Base-by-base conservation (phyloP, 2,888 invertebrate genomes). In the Saturnia pavonia region DNA sequence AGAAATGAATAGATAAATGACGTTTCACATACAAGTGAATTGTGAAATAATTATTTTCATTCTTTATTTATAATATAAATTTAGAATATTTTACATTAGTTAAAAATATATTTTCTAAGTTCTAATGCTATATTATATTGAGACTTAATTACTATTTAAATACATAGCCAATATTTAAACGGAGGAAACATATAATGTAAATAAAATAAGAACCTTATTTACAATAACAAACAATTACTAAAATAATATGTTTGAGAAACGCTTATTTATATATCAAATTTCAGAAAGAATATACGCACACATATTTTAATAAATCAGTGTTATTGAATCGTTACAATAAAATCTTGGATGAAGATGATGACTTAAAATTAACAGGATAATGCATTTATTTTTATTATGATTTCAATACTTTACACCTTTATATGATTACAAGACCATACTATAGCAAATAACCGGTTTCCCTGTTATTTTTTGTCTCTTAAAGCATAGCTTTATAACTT, bases 1-100 rank as follows among this genome's bases (percentile, higher is more conserved):
- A 27, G 19, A 27, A 69, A n/a, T 34, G 19, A 34, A 69, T 69
- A 69, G n/a, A 48, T 45, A 34, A 69, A 69, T 63, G 19, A 45
- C 3, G n/a, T n/a, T 63, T 43, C 8, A 0, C 2, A 19, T 48
- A 63, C 19, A 14, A 67, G 11, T 45, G 22, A 11, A 22, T 11
- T 2, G 22, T 60, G 2, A 19, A 27, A 12, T 27, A 22, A 14
- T 14, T 60, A 60, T 60, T 14, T 27, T 60, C 11, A 27, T 27
- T 16, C 1, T 27, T 60, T 60, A 60, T 25, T 57, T 60, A 27
- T 27, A 12, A 60, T 22, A 11, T 54, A 51, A n/a, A n/a, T n/a
- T n/a, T 7, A 51, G n/a, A 11, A 48, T 19, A 48, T 48, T 54
- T 22, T 54, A 54, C 19, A n/a, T 9, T 22, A 22, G 22, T 19